A percentile compares a stretch with the other conserved stretches of the same genome.
These are phyloP conservation scores for Drosophila phalerata DNA, from an alignment of 2,888 invertebrate species.

Conservation along the genomic window DNA sequence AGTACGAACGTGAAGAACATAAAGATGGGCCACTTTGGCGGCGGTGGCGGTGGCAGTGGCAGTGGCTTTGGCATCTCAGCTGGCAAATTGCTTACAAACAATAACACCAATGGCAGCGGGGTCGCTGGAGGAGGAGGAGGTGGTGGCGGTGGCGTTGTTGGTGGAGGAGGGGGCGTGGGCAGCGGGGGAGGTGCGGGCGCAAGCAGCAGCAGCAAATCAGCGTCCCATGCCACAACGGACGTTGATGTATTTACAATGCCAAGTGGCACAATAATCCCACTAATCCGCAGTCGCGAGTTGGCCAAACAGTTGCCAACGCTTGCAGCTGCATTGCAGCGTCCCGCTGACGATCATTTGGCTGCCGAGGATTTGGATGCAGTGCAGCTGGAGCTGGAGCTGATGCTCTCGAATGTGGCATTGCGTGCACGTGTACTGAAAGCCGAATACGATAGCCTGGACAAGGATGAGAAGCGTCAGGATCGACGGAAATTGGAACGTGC, in stretches of 20 bases:
- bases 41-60: constrained; percentile 18
- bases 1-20: constrained; percentile 66
- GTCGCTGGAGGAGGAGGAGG: background rate
- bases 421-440: constrained; percentile 92
- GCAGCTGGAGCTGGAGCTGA: constrained; percentile 94
- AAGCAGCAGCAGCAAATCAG: constrained; percentile 40
- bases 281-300: constrained; percentile 90
- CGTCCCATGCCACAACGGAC: constrained; percentile 35
- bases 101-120: constrained; percentile 48
- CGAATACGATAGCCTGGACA: constrained; percentile 90
- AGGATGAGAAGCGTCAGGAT: constrained; percentile 87
- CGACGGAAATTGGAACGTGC: constrained; percentile 84
- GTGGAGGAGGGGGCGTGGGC: constrained; percentile 8
- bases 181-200: constrained; percentile 29
- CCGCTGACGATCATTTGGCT: constrained; percentile 91
- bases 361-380: constrained; percentile 95
- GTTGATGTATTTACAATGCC: constrained; percentile 47
- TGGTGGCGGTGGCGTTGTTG: constrained; percentile 10
- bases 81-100: constrained; percentile 62
- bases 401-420: constrained; percentile 93
- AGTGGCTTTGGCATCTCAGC: constrained; percentile 54
- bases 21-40: constrained; percentile 64
- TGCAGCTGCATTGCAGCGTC: constrained; percentile 88
- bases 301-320: constrained; percentile 89
- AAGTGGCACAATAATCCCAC: constrained; percentile 86